A percentile compares a stretch with the other conserved stretches of the same genome.
Evolutionary conservation across 2,888 invertebrate species (phyloP).

Genomic region (Heteropelma amictum): DNA sequence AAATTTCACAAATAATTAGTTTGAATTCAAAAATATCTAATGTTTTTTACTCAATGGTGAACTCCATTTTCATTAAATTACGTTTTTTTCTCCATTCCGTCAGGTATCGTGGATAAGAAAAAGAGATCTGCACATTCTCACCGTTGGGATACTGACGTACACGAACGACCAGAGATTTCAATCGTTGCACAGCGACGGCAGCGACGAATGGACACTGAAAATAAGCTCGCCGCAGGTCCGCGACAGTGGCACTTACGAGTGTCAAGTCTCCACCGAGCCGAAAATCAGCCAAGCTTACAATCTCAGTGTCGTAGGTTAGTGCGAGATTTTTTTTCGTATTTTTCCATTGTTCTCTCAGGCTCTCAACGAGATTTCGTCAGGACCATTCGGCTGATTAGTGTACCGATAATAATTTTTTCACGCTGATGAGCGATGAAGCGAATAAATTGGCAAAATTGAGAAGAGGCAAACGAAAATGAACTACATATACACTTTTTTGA

Average conservation of each 20-base stretch:
- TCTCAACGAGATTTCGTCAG: background rate
- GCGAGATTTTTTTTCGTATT: background rate
- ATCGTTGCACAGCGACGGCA: slow-evolving; percentile 85
- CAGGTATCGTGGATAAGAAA: slow-evolving; percentile 93
- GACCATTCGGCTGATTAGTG: background rate
- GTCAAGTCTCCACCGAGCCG: slow-evolving; percentile 88
- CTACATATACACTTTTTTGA: too few species aligned
- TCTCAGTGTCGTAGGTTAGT: slow-evolving; percentile 86
- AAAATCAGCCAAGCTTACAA: slow-evolving; percentile 87
- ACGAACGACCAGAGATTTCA: slow-evolving; percentile 87
- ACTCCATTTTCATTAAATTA: background rate
- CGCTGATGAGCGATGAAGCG: background rate
- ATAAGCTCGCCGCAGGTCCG: slow-evolving; percentile 84
- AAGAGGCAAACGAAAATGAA: too few species aligned
- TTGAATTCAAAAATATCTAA: too few species aligned
- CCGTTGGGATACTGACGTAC: slow-evolving; percentile 86
- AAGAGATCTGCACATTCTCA: slow-evolving; percentile 88
- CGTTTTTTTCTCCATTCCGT: slow-evolving; percentile 43
- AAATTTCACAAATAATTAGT: background rate
- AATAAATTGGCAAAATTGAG: too few species aligned
- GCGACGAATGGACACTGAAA: slow-evolving; percentile 86
- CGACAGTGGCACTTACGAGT: slow-evolving; percentile 86
- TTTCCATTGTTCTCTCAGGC: too few species aligned
- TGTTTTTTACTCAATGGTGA: background rate
- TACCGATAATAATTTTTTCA: background rate